These are phyloP conservation scores for Nephrocerus scutellatus DNA, from an alignment of 2,888 invertebrate genomes.

Conservation along the genomic window DNA sequence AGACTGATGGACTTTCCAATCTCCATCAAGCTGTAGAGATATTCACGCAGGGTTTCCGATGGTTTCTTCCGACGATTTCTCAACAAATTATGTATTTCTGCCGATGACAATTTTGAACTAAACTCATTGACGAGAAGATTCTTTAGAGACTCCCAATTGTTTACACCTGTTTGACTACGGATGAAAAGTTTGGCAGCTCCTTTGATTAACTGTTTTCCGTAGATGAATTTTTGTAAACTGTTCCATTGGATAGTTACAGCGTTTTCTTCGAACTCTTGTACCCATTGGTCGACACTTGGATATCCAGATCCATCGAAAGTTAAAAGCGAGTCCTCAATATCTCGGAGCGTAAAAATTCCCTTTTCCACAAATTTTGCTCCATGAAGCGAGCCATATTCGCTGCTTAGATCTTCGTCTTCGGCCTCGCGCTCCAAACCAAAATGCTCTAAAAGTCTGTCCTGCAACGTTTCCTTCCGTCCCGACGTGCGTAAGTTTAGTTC, in stretches of 20 bases:
- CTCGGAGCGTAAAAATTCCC: constrained; percentile 3
- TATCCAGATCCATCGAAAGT: not conserved
- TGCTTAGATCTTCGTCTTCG: too few relatives aligned
- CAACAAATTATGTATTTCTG: constrained; percentile 11
- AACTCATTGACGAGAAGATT: constrained; percentile 9
- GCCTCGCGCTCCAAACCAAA: too few relatives aligned
- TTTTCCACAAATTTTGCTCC: too few relatives aligned
- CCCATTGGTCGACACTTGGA: constrained; percentile 3
- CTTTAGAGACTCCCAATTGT: constrained; percentile 10
- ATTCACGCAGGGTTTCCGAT: constrained; percentile 9
- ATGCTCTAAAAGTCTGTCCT: constrained; percentile 12
- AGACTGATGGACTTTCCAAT: constrained; percentile 12
- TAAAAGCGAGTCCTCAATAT: constrained; percentile 1
- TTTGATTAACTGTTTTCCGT: constrained; percentile 12
- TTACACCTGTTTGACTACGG: constrained; percentile 5
- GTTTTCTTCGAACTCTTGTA: constrained; percentile 4
- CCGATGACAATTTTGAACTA: constrained; percentile 3
- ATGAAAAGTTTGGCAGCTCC: constrained; percentile 7
- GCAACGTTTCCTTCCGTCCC: constrained; percentile 10
- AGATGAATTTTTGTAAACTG: constrained; percentile 5
- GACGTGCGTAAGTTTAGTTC: constrained; percentile 6
- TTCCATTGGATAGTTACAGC: constrained; percentile 6
- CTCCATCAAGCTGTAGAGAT: constrained; percentile 12
- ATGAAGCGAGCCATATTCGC: not conserved
- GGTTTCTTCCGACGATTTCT: constrained; percentile 12